Evolutionary conservation across 92 coral and sea anemone species (phyloP), one percentile per base, ranked within the genome.

Genomic region (Epizoanthus fatuus): DNA sequence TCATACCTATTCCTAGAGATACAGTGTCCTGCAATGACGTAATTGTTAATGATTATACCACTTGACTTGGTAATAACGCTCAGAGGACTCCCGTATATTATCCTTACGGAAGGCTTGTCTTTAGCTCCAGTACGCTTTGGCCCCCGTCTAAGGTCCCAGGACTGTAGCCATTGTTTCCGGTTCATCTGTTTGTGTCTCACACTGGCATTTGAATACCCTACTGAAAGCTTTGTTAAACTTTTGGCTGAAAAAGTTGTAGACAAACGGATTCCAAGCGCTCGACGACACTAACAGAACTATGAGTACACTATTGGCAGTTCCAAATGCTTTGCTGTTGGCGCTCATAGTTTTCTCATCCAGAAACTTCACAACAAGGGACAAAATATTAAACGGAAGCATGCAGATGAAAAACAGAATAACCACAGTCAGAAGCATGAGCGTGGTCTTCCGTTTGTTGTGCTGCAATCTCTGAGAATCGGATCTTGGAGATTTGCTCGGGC

Each of bases 241-340:
- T 59, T 92, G 93, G 85, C 99, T 96, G 81, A 96, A 92, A 72
- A 96, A 96, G 72, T 95, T 96, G 86, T 96, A 96, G 35, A 96
- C 91, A 71, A 96, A 90, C 5, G 99, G 99, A 78, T 96, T 96
- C 80, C 95, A 92, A 3, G 98, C 98, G 78, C 95, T 89, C 57
- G 95, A 88, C 5, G 89, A 84, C 37, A 93, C 82, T 1, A 93
- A 85, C 20, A 94, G 77, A 7, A 96, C 81, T 3, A 40, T 58
- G 7, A 90, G 82, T 39, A 91, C 75, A 12, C 81, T 14, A 12
- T 75, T 51, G 0, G 57, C 39, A 2, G 53, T 17, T 19, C 0
- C 8, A 15, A 82, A 13, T 4, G 42, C 74, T 4, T 88, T 83
- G 4, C 13, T 15, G 19, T 86, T 75, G 39, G 42, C n/a, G 3